Conservation (phyloP, 2,113 vertebrate species). For the Promerops cafer region DNA sequence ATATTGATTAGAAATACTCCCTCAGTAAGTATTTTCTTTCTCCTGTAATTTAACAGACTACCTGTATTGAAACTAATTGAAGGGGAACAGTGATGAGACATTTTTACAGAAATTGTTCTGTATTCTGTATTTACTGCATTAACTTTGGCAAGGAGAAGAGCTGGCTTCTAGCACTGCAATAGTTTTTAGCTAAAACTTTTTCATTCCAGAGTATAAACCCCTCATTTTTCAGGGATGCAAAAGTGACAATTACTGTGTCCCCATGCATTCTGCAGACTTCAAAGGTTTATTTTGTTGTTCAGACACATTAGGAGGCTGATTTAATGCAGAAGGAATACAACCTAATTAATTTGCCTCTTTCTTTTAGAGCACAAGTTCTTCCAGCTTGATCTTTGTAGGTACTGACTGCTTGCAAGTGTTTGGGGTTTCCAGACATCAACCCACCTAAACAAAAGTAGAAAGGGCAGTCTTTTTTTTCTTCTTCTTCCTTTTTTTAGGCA, state of each 20-base stretch:
- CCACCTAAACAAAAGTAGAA: not conserved
- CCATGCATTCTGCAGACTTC: not conserved
- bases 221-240: not conserved
- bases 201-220: not conserved
- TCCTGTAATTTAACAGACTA: not conserved
- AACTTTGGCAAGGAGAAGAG: not conserved
- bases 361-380: not conserved
- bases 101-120: not conserved
- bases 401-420: not conserved
- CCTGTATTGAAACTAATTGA: not conserved
- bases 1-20: not conserved
- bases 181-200: not conserved
- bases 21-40: not conserved
- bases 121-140: not conserved
- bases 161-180: not conserved
- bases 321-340: not conserved
- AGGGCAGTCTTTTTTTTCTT: accelerated
- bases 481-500: accelerated
- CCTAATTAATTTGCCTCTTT: not conserved
- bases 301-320: not conserved
- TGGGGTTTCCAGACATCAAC: not conserved
- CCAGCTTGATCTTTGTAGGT: not conserved
- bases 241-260: not conserved
- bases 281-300: not conserved
- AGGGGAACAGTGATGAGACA: not conserved